A percentile compares a stretch with the other conserved stretches of the same genome.
Evolutionary conservation across 2,888 invertebrate genomes (phyloP).

Genomic region (Apamea monoglypha): DNA sequence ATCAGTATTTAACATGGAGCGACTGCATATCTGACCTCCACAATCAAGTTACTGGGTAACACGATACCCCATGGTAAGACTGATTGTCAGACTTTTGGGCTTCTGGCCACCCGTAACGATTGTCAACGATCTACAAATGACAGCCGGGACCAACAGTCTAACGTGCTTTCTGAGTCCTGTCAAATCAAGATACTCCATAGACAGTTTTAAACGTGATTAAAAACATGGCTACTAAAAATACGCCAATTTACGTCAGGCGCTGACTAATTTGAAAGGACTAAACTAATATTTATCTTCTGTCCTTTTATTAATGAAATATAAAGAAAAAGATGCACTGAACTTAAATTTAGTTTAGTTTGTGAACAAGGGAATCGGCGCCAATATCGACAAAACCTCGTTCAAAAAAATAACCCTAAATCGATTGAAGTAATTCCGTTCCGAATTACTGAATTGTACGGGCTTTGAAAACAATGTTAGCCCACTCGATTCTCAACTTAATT

Average conservation of each 20-base stretch:
- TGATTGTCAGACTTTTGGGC: not conserved
- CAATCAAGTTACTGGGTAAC: not conserved
- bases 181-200: too few species aligned
- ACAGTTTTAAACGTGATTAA: too few species aligned
- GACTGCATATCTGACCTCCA: not conserved
- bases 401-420: conserved; percentile 31
- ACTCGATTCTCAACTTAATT: conserved; percentile 38
- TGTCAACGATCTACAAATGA: not conserved
- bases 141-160: not conserved
- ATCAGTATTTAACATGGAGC: not conserved
- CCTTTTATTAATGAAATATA: too few species aligned
- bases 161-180: not conserved
- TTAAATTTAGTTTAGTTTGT: too few species aligned
- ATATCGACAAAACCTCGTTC: conserved; percentile 34
- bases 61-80: not conserved
- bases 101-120: not conserved
- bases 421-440: conserved; percentile 52
- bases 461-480: conserved; percentile 52
- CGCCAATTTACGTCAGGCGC: too few species aligned
- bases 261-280: too few species aligned
- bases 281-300: too few species aligned
- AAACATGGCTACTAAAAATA: too few species aligned
- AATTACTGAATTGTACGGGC: conserved; percentile 48
- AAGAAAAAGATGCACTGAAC: too few species aligned
- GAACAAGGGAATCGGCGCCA: too few species aligned